Conservation (phyloP, 2,888 invertebrate species). For the Lasius platythorax region DNA sequence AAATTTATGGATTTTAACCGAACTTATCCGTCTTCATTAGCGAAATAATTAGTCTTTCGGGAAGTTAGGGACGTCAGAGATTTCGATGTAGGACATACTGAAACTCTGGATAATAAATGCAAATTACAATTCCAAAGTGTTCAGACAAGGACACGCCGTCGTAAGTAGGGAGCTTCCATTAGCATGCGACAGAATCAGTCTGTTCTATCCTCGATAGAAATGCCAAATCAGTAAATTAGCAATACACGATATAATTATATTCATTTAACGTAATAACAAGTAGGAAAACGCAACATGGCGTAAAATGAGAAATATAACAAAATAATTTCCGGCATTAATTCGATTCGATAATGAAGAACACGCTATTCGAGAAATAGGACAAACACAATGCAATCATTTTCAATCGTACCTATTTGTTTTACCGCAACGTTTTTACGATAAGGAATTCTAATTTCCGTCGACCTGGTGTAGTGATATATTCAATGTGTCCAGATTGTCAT, state of each 20-base stretch:
- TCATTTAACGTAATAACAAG: not conserved
- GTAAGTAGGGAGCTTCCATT: conserved; percentile 43
- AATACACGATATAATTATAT: conserved; percentile 11
- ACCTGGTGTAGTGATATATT: not conserved
- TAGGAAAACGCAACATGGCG: not conserved
- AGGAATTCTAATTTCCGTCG: conserved; percentile 31
- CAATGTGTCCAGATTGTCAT: not conserved
- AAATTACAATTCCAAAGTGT: conserved; percentile 47
- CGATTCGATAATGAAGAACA: not conserved
- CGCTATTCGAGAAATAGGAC: not conserved
- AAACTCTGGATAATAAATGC: conserved; percentile 51
- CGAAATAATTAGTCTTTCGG: conserved; percentile 40
- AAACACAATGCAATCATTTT: not conserved
- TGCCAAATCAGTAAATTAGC: not conserved
- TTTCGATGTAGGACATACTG: conserved; percentile 48
- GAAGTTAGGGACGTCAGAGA: conserved; percentile 40
- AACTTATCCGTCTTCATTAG: conserved; percentile 37
- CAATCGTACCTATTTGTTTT: not conserved
- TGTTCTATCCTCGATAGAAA: not conserved
- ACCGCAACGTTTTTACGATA: conserved; percentile 15
- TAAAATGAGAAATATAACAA: not conserved
- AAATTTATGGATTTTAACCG: conserved; percentile 23
- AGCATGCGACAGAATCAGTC: conserved; percentile 33
- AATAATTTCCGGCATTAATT: conserved; percentile 14
- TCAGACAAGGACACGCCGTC: conserved; percentile 40